Evolutionary conservation across 2,113 vertebrate genomes (phyloP), one percentile per base, ranked within the genome.

Genomic region (Macquaria australasica): DNA sequence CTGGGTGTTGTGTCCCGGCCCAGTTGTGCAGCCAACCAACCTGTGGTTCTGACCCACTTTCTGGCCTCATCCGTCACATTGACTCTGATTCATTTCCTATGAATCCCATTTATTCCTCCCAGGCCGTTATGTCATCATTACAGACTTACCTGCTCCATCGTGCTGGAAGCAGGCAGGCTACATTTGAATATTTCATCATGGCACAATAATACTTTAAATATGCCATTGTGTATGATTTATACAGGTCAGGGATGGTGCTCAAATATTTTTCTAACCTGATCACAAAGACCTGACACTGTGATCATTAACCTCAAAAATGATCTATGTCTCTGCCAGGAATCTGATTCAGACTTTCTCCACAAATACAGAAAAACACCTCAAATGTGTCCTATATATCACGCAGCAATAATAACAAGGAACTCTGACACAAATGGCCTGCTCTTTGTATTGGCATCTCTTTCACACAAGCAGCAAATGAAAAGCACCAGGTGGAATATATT

Each of bases 121-220:
- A 23, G 89, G 64, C 77, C 37, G 45, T 83, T 85, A 83, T 80
- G 82, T 90, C 89, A 88, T 90, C 87, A 89, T 91, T 89, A 89
- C 71, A 69, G 84, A 85, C 77, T 86, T 82, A 85, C 89, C 88
- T 88, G 79, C 74, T 81, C 74, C 62, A 50, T 73, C 15, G 45
- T 63, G 75, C 64, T 76, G 63, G 41, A 81, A 73, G 69, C 63
- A 67, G 69, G 62, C 34, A 72, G 39, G 78, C 56, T 3, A 63
- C 58, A 82, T 94, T 92, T 93, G 73, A 91, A 93, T 93, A 86
- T 94, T 93, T 93, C 93, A 94, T 95, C 90, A 92, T 83, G 67
- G 82, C 76, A 89, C 87, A 79, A 88, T 93, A 91, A 92, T 88
- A 82, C 79, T 79, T 92, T 88, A 91, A 92, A 88, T 79, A 73